Base-by-base conservation (phyloP, 2,888 invertebrate genomes). In the Peribatodes rhomboidaria region DNA sequence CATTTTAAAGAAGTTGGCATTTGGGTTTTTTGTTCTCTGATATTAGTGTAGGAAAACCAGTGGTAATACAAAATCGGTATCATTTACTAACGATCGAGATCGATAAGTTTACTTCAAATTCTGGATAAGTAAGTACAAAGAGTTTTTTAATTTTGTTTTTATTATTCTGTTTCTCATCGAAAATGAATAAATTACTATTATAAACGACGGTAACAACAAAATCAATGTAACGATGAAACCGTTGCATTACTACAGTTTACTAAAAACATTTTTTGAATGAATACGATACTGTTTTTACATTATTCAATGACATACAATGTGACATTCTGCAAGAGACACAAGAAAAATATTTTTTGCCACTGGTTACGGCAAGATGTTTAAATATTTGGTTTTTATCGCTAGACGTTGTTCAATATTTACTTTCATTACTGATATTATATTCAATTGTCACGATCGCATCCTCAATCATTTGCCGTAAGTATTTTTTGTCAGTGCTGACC, bases 401-500 rank as follows among this genome's bases (percentile, higher is more conserved):
- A 8, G 7, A 1, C 18, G 18, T 18, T 14, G 10, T 50, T 47
- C 50, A 18, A 9, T 59, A 10, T 52, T 44, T 42, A 50, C 16
- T 53, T 53, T 53, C 18, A 27, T 20, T 27, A 18, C 39, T 31
- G 20, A 39, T 47, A 33, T 39, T 46, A 31, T n/a, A 47, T 54
- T 46, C 46, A 54, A 39, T 61, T 18, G 35, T 33, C 37, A 27
- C 13, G 31, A 7, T 20, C 13, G 13, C 14, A 44, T 33, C 31
- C n/a, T n/a, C 8, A 16, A 20, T 37, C 7, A 53, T 33, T 53
- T 41, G 41, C 46, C 31, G 39, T 31, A 49, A 10, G 33, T 44
- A 41, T 50, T 60, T 67, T 37, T 65, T 69, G 71, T 72, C 71
- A 74, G 69, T 68, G 44, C 56, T 76, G 77, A 79, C 82, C 79